Base-by-base conservation (phyloP, 2,113 vertebrate genomes). In the Cathartes aura region DNA sequence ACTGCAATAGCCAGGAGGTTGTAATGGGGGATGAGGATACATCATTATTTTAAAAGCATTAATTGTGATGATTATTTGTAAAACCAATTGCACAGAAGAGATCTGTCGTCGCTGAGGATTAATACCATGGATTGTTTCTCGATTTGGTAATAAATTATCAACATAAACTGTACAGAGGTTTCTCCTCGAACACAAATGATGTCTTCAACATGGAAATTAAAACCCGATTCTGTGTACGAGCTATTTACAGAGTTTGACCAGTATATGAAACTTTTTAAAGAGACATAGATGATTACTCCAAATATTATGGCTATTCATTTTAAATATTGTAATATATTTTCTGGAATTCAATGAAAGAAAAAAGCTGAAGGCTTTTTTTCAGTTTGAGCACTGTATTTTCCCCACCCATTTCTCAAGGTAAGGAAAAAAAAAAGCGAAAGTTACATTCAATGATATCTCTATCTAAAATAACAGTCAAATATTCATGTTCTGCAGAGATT, bases 1-100 rank as follows among this genome's bases (percentile, higher is more conserved):
- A 16, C 7, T 3, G 2, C 29, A 63, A 30, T 0, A 50, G 15
- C 24, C 43, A 82, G 2, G 1, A 68, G 38, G 36, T 4, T 27
- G 59, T 17, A 67, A 43, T 1, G 27, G n/a, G 15, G 26, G 45
- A 38, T 45, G 20, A 86, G 63, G 53, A 64, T 2, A 53, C 7
- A 20, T 7, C 8, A 8, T 17, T 52, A 40, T 29, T 83, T 84
- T 72, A 38, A 79, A 80, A 84, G 30, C 36, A 27, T n/a, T 81
- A 66, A 34, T 70, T 48, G 55, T 20, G 15, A 36, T 24, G 20
- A 56, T 12, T 40, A 2, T 29, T 26, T 4, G 32, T 40, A 63
- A 91, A 82, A 74, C 4, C 27, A 82, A 45, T 22, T 56, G 24
- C 36, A 48, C 23, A 40, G 29, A 82, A 64, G n/a, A 82, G 8